Conservation (phyloP, 2,888 invertebrate genomes). For the Frankliniella intonsa region DNA sequence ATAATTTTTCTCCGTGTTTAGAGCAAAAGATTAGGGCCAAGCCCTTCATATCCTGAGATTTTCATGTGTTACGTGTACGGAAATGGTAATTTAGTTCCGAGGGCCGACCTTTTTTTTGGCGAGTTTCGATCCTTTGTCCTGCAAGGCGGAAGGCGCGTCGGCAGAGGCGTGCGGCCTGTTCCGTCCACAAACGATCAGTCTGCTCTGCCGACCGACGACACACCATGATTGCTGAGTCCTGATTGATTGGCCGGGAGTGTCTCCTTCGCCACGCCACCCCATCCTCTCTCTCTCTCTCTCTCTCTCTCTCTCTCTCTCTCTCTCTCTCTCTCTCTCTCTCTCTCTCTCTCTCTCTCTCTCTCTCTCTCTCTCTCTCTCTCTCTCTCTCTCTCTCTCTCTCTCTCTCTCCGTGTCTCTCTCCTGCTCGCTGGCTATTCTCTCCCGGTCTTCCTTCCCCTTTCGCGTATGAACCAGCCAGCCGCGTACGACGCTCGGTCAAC, state of each 20-base stretch:
- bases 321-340: not conserved
- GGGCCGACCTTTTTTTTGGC: no score
- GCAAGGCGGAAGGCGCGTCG: not conserved
- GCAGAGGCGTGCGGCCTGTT: not conserved
- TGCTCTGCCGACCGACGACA: not conserved
- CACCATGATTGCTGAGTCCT: slow-evolving; percentile 17
- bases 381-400: not conserved
- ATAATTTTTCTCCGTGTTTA: no score
- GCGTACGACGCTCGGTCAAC: not conserved
- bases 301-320: not conserved
- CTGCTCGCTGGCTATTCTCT: no score
- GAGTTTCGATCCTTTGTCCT: not conserved
- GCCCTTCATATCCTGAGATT: no score
- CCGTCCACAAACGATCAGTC: slow-evolving; percentile 7
- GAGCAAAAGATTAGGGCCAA: no score
- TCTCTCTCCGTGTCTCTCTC: not conserved
- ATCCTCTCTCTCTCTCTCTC: not conserved
- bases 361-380: not conserved
- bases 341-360: no score
- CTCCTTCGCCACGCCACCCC: not conserved
- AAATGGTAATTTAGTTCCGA: no score
- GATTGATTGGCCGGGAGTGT: slow-evolving; percentile 24
- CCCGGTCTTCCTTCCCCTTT: no score
- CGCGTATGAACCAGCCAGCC: no score
- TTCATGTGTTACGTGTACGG: no score